Base-by-base conservation (phyloP, 1,140 invertebrate genomes). In the Tetragonula clypearis region DNA sequence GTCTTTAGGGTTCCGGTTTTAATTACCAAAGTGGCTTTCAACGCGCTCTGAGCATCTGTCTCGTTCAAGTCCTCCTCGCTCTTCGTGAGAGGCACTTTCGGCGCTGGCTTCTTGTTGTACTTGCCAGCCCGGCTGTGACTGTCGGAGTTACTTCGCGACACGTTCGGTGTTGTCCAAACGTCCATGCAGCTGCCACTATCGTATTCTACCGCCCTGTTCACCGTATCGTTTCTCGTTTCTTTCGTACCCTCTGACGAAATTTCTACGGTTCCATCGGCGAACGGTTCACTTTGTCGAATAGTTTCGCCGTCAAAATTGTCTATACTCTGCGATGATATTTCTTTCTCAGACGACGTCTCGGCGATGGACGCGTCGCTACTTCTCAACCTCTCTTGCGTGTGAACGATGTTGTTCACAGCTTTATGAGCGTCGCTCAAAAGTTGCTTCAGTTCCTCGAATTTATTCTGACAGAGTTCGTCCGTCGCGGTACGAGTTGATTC, bases 51-150 rank as follows among this genome's bases (percentile, higher is more conserved):
- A 15, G 88, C 85, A 12, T 85, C 77, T 19, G n/a, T 49, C 9
- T 90, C 87, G 21, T 86, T 68, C 14, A 72, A 41, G 12, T 77
- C 62, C 6, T 93, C 92, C 53, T 85, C 62, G 56, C 72, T 78
- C 21, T 14, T 74, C 53, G 75, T 9, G 4, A 83, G 41, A 1
- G 93, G 93, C 17, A 74, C 88, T 79, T 89, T 94, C 2, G 95
- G 95, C 0, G 95, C 95, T 41, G 91, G 93, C 72, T 92, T 95
- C 79, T 95, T 95, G 58, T 94, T 80, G 69, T 95, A 95, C 74
- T 90, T 94, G 4, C 95, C 95, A 0, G 94, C 94, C 53, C 95
- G 90, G 75, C 85, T 85, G 17, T 87, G 84, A 14, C 75, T 78
- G 15, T 92, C 92, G 0, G 91, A 91, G 78, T 82, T 91, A 49